Conservation (phyloP, 2,888 invertebrate species). For the Allacma fusca region DNA sequence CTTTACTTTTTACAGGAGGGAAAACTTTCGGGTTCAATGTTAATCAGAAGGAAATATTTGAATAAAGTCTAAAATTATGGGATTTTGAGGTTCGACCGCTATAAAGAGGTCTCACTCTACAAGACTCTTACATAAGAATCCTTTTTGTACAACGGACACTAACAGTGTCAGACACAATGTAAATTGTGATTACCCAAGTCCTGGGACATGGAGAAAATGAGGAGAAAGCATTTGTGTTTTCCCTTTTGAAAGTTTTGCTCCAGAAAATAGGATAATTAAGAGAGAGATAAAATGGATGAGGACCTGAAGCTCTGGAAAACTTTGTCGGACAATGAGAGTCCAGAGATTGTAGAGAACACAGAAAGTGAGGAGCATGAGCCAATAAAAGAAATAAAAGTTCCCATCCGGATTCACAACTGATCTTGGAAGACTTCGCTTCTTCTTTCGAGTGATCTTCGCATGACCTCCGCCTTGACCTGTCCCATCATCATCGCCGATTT, state of each 20-base stretch:
- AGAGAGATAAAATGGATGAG: background rate
- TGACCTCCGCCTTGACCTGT: conserved; percentile 70
- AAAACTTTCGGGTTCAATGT: background rate
- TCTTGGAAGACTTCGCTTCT: conserved; percentile 72
- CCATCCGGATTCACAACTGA: conserved; percentile 94
- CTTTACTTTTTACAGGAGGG: background rate
- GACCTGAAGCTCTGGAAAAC: conserved; percentile 89
- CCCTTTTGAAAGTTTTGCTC: too few relatives aligned
- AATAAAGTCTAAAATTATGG: background rate
- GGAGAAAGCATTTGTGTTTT: too few relatives aligned
- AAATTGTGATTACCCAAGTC: too few relatives aligned
- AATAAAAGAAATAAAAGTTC: conserved; percentile 94
- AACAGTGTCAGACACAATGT: too few relatives aligned
- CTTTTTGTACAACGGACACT: too few relatives aligned
- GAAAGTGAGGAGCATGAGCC: conserved; percentile 87
- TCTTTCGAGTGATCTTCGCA: conserved; percentile 69
- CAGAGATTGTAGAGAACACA: conserved; percentile 94
- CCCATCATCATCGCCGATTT: conserved; percentile 64
- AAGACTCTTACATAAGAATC: too few relatives aligned
- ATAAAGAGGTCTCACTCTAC: too few relatives aligned
- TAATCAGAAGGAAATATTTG: background rate
- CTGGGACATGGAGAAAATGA: too few relatives aligned
- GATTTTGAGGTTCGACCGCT: too few relatives aligned
- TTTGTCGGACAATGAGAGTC: conserved; percentile 93
- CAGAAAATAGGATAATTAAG: too few relatives aligned